A percentile compares a stretch with the other conserved stretches of the same genome.
Conservation (phyloP, 2,113 vertebrate genomes). For the Caracal caracal region DNA sequence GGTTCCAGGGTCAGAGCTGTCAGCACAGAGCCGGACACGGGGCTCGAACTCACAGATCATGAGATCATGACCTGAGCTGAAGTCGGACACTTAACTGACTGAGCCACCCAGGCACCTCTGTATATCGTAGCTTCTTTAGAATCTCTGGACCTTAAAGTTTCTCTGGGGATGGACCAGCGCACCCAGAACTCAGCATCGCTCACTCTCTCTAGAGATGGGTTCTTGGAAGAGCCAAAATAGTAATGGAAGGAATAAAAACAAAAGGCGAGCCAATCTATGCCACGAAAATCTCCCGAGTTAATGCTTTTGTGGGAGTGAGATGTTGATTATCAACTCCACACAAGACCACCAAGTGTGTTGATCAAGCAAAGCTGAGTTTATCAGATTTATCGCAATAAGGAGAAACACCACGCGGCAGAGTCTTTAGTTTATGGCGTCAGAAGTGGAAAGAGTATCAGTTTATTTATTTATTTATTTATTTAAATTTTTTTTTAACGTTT, state of each 20-base stretch:
- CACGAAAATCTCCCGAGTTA: fast-evolving
- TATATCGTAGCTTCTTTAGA: fast-evolving
- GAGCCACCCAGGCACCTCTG: too few species aligned
- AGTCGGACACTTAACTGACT: too few species aligned
- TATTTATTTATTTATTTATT: too few species aligned
- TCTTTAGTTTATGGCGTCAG: background rate
- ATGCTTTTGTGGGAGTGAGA: fast-evolving
- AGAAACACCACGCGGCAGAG: fast-evolving
- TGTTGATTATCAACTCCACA: fast-evolving
- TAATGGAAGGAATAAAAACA: fast-evolving
- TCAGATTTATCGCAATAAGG: too few species aligned
- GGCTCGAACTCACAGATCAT: too few species aligned
- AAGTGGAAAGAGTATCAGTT: fast-evolving
- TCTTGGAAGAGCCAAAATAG: fast-evolving
- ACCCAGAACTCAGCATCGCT: fast-evolving
- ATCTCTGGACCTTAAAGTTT: fast-evolving
- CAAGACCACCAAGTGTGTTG: fast-evolving
- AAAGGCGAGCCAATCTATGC: fast-evolving
- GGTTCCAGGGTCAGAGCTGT: too few species aligned
- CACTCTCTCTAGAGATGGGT: fast-evolving
- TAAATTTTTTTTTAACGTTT: too few species aligned
- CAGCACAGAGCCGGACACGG: too few species aligned
- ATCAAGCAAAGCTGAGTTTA: background rate
- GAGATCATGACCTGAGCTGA: too few species aligned
- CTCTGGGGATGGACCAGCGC: too few species aligned